phyloP scores from a whole-genome alignment of 1,140 invertebrate species.

The Drosophila biarmipes region DNA sequence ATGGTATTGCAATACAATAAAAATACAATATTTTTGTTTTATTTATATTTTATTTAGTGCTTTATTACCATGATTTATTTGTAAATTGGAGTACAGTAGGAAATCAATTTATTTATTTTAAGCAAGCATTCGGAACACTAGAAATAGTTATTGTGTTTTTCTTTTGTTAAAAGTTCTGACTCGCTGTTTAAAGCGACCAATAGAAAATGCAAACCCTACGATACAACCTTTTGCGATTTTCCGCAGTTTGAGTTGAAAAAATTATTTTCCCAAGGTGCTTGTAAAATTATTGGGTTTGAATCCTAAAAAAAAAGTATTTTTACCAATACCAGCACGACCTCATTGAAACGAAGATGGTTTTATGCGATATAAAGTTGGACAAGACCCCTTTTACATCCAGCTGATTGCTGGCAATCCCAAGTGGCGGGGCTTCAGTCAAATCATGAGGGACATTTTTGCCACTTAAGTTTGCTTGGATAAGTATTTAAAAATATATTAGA shows the following conservation, averaged over 20 bases:
- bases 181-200: constrained; percentile 22
- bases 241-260: constrained; percentile 24
- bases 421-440: constrained; percentile 6
- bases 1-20: too few relatives aligned
- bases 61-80: too few relatives aligned
- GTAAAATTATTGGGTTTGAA: neutral
- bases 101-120: neutral
- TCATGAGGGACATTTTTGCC: constrained; percentile 30
- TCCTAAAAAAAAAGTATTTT: too few relatives aligned
- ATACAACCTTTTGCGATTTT: constrained; percentile 12
- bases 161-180: neutral
- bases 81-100: too few relatives aligned
- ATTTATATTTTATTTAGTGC: too few relatives aligned
- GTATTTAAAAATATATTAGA: neutral
- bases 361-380: constrained; percentile 7
- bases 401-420: constrained; percentile 13
- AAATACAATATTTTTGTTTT: too few relatives aligned
- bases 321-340: constrained; percentile 9
- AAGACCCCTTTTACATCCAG: constrained; percentile 22
- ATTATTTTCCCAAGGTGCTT: too few relatives aligned
- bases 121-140: neutral
- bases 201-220: constrained; percentile 24
- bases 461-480: neutral
- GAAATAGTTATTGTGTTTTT: neutral
- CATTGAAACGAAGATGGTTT: constrained; percentile 3